Base-by-base conservation (phyloP, 2,113 vertebrate genomes). In the Eulemur macaco region DNA sequence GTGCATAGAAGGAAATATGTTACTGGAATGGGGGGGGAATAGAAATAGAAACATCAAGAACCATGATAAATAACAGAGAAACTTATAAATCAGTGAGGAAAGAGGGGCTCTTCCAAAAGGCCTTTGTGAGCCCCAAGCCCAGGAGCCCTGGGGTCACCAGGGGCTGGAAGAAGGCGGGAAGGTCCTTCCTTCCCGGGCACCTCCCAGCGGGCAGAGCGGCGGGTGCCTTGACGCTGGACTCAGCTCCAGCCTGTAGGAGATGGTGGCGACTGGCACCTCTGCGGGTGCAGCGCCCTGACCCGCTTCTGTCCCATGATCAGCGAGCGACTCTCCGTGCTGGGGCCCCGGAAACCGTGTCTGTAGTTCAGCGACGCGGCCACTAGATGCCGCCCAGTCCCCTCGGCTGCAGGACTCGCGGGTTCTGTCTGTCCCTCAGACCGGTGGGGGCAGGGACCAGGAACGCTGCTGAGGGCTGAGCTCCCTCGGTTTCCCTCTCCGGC, bases 171-270 rank as follows among this genome's bases (percentile, higher is more conserved):
- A 47, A 47, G 25, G 34, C 3, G 21, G 71, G 25, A 27, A 27
- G 4, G 11, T 29, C 18, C 39, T 10, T 4, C 39, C 50, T 10
- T 3, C 39, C 50, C 13, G 17, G 20, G 6, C 6, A 13, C 9
- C 25, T 39, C 27, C 1, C 39, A 52, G 42, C 29, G 27, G 42
- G 27, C 11, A 2, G 1, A 0, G 1, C 71, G 18, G 14, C 0
- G 0, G 5, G 31, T 5, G 2, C 2, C 63, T 13, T 6, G 5
- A 2, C 0, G 2, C 10, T 60, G 9, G 29, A 18, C n/a, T 23
- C 21, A 15, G 1, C 0, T 86, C 74, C 34, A 17, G 37, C 7
- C 42, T 6, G 2, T 3, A 17, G 37, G 54, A 60, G 39, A 42
- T 15, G 8, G 13, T 5, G 31, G 39, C 4, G 64, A 29, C 2